Conservation (phyloP, 2,113 vertebrate genomes). For the Salminus brasiliensis region DNA sequence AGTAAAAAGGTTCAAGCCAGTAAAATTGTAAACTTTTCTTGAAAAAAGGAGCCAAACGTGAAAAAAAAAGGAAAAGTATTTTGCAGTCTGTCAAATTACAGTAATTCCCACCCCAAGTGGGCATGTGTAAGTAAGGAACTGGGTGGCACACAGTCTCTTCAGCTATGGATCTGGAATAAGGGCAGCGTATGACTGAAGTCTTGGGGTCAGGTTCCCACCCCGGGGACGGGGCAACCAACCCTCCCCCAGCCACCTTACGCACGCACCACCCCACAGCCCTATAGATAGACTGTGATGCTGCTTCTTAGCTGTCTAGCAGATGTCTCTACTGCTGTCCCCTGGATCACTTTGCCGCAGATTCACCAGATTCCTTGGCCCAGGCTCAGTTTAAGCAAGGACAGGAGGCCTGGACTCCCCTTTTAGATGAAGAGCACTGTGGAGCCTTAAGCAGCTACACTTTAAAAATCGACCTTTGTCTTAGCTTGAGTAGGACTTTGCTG, state of each 20-base stretch:
- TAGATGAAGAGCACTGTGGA: constrained; percentile 41
- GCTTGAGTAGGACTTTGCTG: background rate
- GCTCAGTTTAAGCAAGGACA: constrained; percentile 58
- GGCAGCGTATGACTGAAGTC: constrained; percentile 46
- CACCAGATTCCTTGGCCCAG: constrained; percentile 69
- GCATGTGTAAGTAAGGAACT: constrained; percentile 8
- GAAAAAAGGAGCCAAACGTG: no score
- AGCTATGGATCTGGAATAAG: constrained; percentile 39
- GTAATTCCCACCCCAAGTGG: background rate
- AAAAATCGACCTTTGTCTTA: background rate
- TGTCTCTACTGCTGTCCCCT: constrained; percentile 71
- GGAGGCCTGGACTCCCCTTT: constrained; percentile 47
- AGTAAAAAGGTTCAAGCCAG: background rate
- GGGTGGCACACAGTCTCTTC: background rate
- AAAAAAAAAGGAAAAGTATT: background rate
- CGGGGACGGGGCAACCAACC: constrained; percentile 54
- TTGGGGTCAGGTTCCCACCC: constrained; percentile 67
- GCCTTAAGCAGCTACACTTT: constrained; percentile 10
- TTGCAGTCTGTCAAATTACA: background rate
- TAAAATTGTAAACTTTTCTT: no score
- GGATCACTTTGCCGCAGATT: constrained; percentile 77
- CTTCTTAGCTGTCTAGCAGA: constrained; percentile 79
- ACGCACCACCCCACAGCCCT: constrained; percentile 65
- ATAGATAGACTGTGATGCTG: constrained; percentile 81
- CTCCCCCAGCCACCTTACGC: constrained; percentile 56